Conservation (phyloP, 2,888 invertebrate genomes). For the Schrankia costaestrigalis region DNA sequence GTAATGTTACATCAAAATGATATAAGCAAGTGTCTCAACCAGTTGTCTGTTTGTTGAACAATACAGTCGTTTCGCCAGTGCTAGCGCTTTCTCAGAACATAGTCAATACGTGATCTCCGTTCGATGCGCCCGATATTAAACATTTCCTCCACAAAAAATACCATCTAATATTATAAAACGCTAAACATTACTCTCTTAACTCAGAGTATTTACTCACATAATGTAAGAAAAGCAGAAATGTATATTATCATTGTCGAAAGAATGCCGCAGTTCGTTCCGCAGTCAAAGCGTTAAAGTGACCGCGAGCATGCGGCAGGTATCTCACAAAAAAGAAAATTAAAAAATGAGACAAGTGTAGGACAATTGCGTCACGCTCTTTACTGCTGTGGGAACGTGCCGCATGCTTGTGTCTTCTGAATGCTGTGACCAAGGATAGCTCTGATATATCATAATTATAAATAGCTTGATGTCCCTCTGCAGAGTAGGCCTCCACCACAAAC, state of each 20-base stretch:
- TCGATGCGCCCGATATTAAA: conserved; percentile 41
- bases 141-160: conserved; percentile 16
- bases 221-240: conserved; percentile 5
- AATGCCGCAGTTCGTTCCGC: conserved; percentile 18
- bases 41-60: conserved; percentile 34
- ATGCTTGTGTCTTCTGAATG: conserved; percentile 2
- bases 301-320: conserved; percentile 45
- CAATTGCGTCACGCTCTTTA: conserved; percentile 32
- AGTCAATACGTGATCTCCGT: conserved; percentile 45
- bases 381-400: conserved; percentile 24
- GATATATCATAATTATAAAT: no score
- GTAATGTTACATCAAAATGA: no score
- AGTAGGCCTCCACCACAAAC: no score
- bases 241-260: conserved; percentile 5
- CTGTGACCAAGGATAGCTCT: neutral
- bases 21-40: no score
- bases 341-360: conserved; percentile 40
- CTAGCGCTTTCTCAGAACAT: conserved; percentile 45
- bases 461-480: no score
- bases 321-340: conserved; percentile 35
- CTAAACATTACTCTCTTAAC: conserved; percentile 6
- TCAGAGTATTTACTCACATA: neutral
- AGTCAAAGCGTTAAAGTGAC: conserved; percentile 30
- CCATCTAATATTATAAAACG: conserved; percentile 7
- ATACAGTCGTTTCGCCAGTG: conserved; percentile 39